Percentiles rank a stretch among this genome's conserved stretches.
These are phyloP conservation scores for Bungarus multicinctus DNA, from an alignment of 2,113 vertebrate genomes.

Conservation along the genomic window DNA sequence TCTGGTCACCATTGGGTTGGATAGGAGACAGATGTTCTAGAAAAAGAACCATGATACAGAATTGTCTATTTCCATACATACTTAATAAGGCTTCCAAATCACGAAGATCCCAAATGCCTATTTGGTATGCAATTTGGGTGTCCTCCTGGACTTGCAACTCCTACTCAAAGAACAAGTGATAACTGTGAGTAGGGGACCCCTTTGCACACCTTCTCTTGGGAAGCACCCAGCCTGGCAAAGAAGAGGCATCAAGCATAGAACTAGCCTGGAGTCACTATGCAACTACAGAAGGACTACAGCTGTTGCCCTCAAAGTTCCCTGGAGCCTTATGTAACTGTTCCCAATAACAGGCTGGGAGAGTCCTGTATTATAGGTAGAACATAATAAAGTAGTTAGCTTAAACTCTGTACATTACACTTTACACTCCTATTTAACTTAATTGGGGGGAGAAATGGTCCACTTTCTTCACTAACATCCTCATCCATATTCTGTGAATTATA, in stretches of 20 bases:
- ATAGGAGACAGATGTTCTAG: not conserved
- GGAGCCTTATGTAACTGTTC: not conserved
- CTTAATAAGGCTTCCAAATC: not conserved
- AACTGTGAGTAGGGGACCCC: not conserved
- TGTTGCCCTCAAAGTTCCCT: not conserved
- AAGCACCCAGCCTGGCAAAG: not conserved
- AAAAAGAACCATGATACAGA: not conserved
- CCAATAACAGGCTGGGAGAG: not conserved
- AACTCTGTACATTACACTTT: not conserved
- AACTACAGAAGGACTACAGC: not conserved
- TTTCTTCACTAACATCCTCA: not conserved
- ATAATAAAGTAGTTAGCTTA: not conserved
- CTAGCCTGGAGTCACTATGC: not conserved
- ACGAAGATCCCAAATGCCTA: not conserved
- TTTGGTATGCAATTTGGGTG: not conserved
- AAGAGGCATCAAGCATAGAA: not conserved
- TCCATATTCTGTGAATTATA: not conserved
- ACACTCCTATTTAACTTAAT: not conserved
- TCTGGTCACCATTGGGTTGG: not conserved
- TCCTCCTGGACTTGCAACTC: not conserved
- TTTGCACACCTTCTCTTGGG: not conserved
- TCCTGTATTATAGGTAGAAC: not conserved
- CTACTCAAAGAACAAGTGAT: not conserved
- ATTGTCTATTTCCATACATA: conserved; percentile 10
- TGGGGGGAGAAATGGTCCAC: not conserved